phyloP scores from a whole-genome alignment of 2,797 vertebrate species.

The Lacerta agilis region DNA sequence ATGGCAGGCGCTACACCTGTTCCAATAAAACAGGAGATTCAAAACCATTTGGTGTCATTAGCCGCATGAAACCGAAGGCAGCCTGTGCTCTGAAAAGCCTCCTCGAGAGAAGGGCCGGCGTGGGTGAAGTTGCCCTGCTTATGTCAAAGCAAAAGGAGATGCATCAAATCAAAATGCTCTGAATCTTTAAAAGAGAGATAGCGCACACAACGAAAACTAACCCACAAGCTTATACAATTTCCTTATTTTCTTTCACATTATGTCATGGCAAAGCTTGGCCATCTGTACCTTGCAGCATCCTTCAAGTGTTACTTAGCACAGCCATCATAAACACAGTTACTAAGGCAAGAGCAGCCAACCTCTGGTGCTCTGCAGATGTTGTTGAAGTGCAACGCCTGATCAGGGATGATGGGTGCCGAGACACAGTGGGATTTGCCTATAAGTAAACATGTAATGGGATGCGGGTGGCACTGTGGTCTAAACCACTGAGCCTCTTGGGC shows the following conservation, averaged over 20 bases:
- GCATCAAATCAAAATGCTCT: slow-evolving; percentile 21
- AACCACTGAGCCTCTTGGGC: too few relatives aligned
- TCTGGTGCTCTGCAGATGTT: too few relatives aligned
- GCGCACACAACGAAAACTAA: slow-evolving; percentile 6
- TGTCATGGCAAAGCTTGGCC: too few relatives aligned
- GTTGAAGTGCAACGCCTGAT: too few relatives aligned
- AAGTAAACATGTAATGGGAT: too few relatives aligned
- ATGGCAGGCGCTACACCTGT: slow-evolving; percentile 75
- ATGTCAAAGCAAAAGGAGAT: slow-evolving; percentile 26
- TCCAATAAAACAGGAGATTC: slow-evolving; percentile 71
- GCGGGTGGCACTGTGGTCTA: too few relatives aligned
- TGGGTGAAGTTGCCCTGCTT: slow-evolving; percentile 53
- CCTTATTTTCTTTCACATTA: slow-evolving; percentile 8
- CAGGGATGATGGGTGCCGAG: too few relatives aligned
- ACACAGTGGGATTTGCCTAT: too few relatives aligned
- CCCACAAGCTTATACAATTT: not conserved
- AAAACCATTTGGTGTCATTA: slow-evolving; percentile 62
- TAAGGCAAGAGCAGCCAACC: too few relatives aligned
- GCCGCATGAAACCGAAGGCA: slow-evolving; percentile 55
- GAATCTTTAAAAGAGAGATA: slow-evolving; percentile 35
- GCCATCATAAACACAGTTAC: too few relatives aligned
- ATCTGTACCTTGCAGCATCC: too few relatives aligned
- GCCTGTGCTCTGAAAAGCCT: slow-evolving; percentile 59
- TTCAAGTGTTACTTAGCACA: too few relatives aligned
- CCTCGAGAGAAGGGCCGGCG: slow-evolving; percentile 57